phyloP scores from a whole-genome alignment of 2,113 vertebrate species.

The Tonatia bakeri region DNA sequence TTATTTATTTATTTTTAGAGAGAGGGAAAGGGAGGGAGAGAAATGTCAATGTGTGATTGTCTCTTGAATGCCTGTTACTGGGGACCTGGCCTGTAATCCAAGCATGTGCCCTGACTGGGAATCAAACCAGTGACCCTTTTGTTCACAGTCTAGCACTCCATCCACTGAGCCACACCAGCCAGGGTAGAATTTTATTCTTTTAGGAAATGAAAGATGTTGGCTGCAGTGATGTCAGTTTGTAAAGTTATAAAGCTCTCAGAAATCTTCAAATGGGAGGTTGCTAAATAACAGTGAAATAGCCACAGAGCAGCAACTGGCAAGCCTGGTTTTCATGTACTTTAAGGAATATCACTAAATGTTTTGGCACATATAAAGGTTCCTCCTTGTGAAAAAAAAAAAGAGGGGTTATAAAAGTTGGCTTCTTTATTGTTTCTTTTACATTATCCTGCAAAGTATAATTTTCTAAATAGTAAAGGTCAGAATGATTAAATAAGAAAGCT shows the following conservation, averaged over 20 bases:
- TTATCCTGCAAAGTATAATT: background rate
- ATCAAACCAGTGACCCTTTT: too few species aligned
- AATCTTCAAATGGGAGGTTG: background rate
- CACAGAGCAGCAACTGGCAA: background rate
- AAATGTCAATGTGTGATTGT: too few species aligned
- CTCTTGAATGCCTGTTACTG: too few species aligned
- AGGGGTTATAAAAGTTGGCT: background rate
- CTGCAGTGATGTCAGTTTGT: background rate
- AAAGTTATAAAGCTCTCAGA: conserved; percentile 38
- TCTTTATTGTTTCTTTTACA: conserved; percentile 35
- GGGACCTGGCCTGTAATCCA: too few species aligned
- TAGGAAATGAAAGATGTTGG: conserved; percentile 28
- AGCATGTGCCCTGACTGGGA: too few species aligned
- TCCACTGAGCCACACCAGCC: too few species aligned
- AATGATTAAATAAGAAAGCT: conserved; percentile 2
- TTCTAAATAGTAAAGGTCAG: conserved; percentile 27
- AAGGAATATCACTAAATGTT: background rate
- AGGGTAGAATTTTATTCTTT: background rate
- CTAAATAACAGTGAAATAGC: conserved; percentile 36
- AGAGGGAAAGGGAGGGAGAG: too few species aligned
- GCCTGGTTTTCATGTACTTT: background rate
- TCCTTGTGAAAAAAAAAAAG: background rate
- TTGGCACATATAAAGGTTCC: background rate
- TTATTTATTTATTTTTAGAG: too few species aligned
- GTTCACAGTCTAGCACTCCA: too few species aligned